A percentile compares a stretch with the other conserved stretches of the same genome.
Evolutionary conservation across 2,888 invertebrate genomes (phyloP).

Genomic region (Sturmia bella): DNA sequence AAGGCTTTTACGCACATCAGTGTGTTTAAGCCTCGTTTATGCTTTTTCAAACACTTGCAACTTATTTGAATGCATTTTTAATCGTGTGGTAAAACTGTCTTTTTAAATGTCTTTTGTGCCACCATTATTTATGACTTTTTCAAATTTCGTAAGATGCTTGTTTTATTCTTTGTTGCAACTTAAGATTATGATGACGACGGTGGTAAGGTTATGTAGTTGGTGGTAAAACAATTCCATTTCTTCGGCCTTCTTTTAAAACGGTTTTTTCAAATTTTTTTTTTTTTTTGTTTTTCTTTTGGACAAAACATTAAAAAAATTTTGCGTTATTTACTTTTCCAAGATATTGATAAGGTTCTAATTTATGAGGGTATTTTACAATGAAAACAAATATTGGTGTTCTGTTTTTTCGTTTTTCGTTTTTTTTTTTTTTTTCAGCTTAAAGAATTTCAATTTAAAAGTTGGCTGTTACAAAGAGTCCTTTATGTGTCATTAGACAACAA

Average conservation of each 20-base stretch:
- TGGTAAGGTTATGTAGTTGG: slow-evolving; percentile 51
- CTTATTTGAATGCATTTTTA: slow-evolving; percentile 64
- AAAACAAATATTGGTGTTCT: slow-evolving; percentile 51
- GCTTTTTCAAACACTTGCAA: slow-evolving; percentile 9
- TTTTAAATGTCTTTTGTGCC: slow-evolving; percentile 54
- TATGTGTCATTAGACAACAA: slow-evolving; percentile 64
- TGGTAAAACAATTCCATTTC: slow-evolving; percentile 54
- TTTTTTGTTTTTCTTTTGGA: background rate
- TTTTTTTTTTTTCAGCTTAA: slow-evolving; percentile 4
- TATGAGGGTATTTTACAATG: slow-evolving; percentile 65
- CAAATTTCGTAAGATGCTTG: slow-evolving; percentile 57
- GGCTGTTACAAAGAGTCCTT: slow-evolving; percentile 37
- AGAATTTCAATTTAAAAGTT: slow-evolving; percentile 26
- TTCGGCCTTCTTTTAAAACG: slow-evolving; percentile 32
- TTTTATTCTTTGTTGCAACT: slow-evolving; percentile 49
- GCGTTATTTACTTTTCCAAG: slow-evolving; percentile 60
- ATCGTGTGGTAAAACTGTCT: slow-evolving; percentile 66
- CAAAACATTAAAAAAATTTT: slow-evolving; percentile 56
- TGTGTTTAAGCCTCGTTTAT: background rate
- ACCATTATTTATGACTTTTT: slow-evolving; percentile 68
- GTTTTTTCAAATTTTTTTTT: background rate
- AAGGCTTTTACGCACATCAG: slow-evolving; percentile 42
- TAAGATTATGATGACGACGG: slow-evolving; percentile 28
- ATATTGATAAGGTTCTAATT: slow-evolving; percentile 68
- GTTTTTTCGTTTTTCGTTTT: slow-evolving; percentile 2